Percentiles rank a stretch among this genome's conserved stretches.
Evolutionary conservation across 2,888 invertebrate genomes (phyloP).

Genomic region (Papilio gigon): DNA sequence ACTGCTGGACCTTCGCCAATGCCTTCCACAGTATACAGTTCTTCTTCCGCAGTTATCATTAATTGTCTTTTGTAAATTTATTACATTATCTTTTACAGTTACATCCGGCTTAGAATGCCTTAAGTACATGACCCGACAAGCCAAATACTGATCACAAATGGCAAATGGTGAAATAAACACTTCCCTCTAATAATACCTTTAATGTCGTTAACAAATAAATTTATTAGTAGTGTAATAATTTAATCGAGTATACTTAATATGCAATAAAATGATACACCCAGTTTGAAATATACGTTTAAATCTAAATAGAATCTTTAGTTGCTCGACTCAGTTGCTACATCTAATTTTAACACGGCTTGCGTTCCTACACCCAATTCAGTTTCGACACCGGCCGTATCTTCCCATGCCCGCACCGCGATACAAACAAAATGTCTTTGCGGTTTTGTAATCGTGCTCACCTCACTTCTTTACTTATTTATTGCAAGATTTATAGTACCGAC

Average conservation of each 20-base stretch:
- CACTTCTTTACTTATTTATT: conserved; percentile 40
- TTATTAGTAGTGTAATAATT: conserved; percentile 20
- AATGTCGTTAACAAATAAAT: conserved; percentile 32
- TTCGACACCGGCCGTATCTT: conserved; percentile 57
- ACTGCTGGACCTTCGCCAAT: too few species aligned
- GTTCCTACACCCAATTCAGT: conserved; percentile 58
- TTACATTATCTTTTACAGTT: neutral
- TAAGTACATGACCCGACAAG: conserved; percentile 24
- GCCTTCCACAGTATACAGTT: too few species aligned
- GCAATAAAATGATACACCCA: conserved; percentile 36
- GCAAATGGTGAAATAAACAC: conserved; percentile 23
- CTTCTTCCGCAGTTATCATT: too few species aligned
- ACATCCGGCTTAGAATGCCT: conserved; percentile 8
- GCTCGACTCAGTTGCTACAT: conserved; percentile 58
- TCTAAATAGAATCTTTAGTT: conserved; percentile 44
- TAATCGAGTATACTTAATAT: conserved; percentile 28
- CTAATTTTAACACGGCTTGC: conserved; percentile 55
- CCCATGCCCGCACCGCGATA: conserved; percentile 54
- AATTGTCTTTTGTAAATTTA: neutral
- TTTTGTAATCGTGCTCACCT: conserved; percentile 51
- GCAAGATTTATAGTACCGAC: conserved; percentile 38
- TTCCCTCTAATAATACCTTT: conserved; percentile 30
- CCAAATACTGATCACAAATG: conserved; percentile 24
- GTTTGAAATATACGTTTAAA: conserved; percentile 37
- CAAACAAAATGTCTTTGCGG: conserved; percentile 55